Base-by-base conservation (phyloP, 2,888 invertebrate species). In the Parnassius glacialis region DNA sequence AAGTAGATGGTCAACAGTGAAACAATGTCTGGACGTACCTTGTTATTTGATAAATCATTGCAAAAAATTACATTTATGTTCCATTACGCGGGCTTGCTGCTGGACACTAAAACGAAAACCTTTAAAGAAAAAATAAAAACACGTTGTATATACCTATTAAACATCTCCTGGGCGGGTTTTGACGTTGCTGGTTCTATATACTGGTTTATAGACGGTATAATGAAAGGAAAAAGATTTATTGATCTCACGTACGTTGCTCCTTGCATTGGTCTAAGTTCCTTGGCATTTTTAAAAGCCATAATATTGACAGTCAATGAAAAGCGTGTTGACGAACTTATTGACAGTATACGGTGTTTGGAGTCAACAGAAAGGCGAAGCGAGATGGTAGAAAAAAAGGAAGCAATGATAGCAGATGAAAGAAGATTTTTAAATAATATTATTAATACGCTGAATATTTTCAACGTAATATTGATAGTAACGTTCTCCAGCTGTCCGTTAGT, bases 221-320 rank as follows among this genome's bases (percentile, higher is more conserved):
- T 25, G 1, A 68, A 66, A 1, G 79, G 78, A 0, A 74, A 75
- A 60, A 75, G 69, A 9, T 78, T 85, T 3, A 70, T 71, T 0
- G 71, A 73, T 34, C 53, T 84, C 0, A 82, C 83, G 0, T 79
- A 74, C 51, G 69, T 70, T 0, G 73, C 79, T 0, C 85, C 85
- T 0, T 83, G 85, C 51, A 67, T 83, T 1, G 67, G 67, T 0
- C 48, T 77, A 1, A 73, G 71, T 45, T 65, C 68, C 1, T 62
- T 83, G 3, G 69, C 68, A 0, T 70, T 69, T 43, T 34, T 74
- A 0, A 83, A 84, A 62, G 69, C 70, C 0, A 25, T 74, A 0
- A 70, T 66, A 10, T 42, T 82, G 3, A 57, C 79, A 1, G 3
- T 69, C 1, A 68, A 78, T 52, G 74, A 77, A 52, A 59, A 69